Percentiles rank a stretch among this genome's conserved stretches.
These are phyloP conservation scores for Stenotaenia linearis DNA, from an alignment of 2,888 invertebrate genomes.

Conservation along the genomic window DNA sequence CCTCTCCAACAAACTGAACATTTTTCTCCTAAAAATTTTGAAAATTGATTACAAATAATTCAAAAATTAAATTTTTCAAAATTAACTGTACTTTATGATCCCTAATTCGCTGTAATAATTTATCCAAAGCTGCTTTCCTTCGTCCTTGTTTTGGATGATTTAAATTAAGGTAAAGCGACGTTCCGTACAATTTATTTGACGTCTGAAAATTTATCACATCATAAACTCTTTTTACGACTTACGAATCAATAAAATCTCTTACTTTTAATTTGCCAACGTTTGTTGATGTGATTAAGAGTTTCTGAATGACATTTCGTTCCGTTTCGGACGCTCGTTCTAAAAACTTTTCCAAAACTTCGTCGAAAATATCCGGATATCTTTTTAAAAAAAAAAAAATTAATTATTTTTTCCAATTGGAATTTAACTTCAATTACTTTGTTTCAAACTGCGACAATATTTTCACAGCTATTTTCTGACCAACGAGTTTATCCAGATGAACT, in stretches of 20 bases:
- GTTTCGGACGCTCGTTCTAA: not conserved
- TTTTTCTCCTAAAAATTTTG: not conserved
- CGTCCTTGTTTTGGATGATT: not conserved
- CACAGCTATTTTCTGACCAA: not conserved
- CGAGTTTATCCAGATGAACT: not conserved
- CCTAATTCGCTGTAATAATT: not conserved
- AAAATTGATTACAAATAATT: not conserved
- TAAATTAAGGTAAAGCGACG: not conserved
- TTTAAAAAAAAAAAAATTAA: not conserved
- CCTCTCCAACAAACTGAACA: not conserved
- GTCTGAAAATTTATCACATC: not conserved
- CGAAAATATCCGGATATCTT: not conserved
- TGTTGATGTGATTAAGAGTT: not conserved
- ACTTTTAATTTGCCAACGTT: not conserved
- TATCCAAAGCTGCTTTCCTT: not conserved
- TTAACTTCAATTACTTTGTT: not conserved
- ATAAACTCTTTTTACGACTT: not conserved
- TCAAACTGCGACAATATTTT: not conserved
- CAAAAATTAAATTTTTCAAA: not conserved
- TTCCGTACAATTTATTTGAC: not conserved
- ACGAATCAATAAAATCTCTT: too few species aligned
- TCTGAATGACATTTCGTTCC: not conserved
- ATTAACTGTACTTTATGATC: not conserved
- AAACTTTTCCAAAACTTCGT: slow-evolving; percentile 7
- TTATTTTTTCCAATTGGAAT: not conserved